Conservation (phyloP, 2,888 invertebrate genomes). For the Epistrophella euchroma region DNA sequence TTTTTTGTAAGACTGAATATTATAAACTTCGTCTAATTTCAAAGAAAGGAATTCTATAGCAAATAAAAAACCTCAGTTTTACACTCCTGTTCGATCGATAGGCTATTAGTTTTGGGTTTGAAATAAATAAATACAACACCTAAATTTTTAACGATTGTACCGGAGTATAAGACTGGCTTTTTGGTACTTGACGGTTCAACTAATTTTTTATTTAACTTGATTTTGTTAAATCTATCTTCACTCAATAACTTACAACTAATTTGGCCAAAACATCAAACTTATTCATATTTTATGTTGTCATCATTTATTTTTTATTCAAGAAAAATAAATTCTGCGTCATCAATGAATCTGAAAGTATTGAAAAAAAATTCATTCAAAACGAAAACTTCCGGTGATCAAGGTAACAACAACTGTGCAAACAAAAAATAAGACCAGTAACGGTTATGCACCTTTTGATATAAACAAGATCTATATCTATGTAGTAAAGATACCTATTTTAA, state of each 20-base stretch:
- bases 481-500: background rate
- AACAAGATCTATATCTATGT: background rate
- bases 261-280: background rate
- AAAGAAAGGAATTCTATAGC: too few relatives aligned
- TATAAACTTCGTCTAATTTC: too few relatives aligned
- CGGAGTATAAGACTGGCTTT: too few relatives aligned
- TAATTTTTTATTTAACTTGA: background rate
- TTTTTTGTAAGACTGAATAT: too few relatives aligned
- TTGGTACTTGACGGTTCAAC: too few relatives aligned
- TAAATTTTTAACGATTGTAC: too few relatives aligned
- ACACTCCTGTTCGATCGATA: too few relatives aligned
- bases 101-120: too few relatives aligned
- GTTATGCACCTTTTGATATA: conserved; percentile 37
- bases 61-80: too few relatives aligned
- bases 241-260: background rate
- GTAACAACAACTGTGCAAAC: conserved; percentile 12
- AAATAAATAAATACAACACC: too few relatives aligned
- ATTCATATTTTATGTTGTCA: conserved; percentile 1
- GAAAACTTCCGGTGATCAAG: conserved; percentile 63
- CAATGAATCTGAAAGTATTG: conserved; percentile 37
- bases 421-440: conserved; percentile 18
- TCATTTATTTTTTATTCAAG: conserved; percentile 1
- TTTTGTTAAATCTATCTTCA: background rate
- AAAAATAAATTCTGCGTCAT: conserved; percentile 30
- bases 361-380: conserved; percentile 30